Evolutionary conservation across 2,888 invertebrate species (phyloP).

Genomic region (Barypeithes pellucidus): DNA sequence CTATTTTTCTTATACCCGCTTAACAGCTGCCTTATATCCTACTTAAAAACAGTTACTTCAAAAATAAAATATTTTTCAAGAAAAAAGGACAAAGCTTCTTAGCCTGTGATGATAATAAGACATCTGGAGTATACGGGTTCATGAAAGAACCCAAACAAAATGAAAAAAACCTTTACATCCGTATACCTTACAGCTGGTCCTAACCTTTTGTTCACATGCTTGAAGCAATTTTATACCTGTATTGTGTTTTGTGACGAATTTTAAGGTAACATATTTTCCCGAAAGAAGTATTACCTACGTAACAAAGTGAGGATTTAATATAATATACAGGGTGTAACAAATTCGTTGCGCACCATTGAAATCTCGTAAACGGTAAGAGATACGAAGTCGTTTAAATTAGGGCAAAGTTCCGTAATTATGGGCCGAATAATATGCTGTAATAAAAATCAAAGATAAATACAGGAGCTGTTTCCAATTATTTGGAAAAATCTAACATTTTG

Average conservation of each 20-base stretch:
- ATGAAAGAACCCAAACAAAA: constrained; percentile 13
- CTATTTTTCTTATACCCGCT: background rate
- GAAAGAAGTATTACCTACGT: constrained; percentile 5
- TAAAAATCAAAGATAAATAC: too few relatives aligned
- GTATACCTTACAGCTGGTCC: constrained; percentile 27
- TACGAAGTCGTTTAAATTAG: too few relatives aligned
- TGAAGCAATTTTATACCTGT: constrained; percentile 35
- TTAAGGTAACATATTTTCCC: constrained; percentile 2
- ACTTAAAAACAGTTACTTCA: constrained; percentile 8
- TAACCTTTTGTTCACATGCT: constrained; percentile 9
- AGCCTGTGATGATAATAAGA: constrained; percentile 12
- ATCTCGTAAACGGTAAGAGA: too few relatives aligned
- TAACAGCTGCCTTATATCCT: background rate
- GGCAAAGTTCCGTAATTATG: too few relatives aligned
- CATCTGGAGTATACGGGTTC: constrained; percentile 28
- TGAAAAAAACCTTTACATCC: constrained; percentile 8
- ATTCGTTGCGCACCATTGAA: too few relatives aligned
- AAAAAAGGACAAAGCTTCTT: background rate
- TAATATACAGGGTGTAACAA: too few relatives aligned
- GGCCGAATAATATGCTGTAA: too few relatives aligned
- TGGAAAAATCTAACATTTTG: too few relatives aligned
- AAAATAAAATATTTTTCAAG: background rate
- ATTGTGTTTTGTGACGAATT: background rate
- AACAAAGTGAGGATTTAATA: background rate
- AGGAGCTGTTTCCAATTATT: too few relatives aligned